Evolutionary conservation across 2,797 vertebrate genomes (phyloP).

Genomic region (Alfaro cultratus): DNA sequence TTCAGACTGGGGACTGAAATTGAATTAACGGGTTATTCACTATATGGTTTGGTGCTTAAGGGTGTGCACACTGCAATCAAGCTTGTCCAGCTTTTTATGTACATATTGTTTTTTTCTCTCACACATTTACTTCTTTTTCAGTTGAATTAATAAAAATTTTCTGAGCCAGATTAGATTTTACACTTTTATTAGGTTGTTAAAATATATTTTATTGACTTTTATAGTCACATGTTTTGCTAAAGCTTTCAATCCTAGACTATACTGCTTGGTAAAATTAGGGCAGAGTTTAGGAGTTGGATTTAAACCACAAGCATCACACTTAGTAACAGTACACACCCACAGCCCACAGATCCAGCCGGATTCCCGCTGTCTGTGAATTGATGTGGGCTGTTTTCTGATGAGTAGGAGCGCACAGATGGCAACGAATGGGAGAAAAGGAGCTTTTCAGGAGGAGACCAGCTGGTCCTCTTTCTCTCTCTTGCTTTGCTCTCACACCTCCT

Average conservation of each 20-base stretch:
- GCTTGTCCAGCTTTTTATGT: neutral
- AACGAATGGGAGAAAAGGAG: slow-evolving; percentile 49
- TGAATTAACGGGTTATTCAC: neutral
- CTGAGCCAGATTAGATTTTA: neutral
- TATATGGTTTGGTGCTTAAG: neutral
- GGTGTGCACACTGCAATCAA: neutral
- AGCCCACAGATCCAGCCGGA: slow-evolving; percentile 41
- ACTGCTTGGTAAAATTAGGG: slow-evolving; percentile 18
- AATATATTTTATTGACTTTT: neutral
- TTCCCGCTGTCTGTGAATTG: slow-evolving; percentile 44
- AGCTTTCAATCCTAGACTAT: neutral
- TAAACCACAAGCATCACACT: slow-evolving; percentile 20
- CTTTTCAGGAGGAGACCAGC: slow-evolving; percentile 64
- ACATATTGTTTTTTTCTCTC: neutral
- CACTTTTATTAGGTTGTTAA: neutral
- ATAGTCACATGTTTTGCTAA: neutral
- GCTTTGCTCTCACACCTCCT: slow-evolving; percentile 58
- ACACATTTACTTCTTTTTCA: neutral
- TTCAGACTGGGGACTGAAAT: neutral
- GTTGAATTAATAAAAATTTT: neutral
- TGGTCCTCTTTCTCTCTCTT: slow-evolving; percentile 59
- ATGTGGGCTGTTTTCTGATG: slow-evolving; percentile 61
- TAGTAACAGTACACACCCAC: slow-evolving; percentile 13
- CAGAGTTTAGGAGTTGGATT: slow-evolving; percentile 25
- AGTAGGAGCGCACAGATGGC: slow-evolving; percentile 61